Evolutionary conservation across 92 coral and sea anemone genomes (phyloP).

Genomic region (Bergia puertoricense): DNA sequence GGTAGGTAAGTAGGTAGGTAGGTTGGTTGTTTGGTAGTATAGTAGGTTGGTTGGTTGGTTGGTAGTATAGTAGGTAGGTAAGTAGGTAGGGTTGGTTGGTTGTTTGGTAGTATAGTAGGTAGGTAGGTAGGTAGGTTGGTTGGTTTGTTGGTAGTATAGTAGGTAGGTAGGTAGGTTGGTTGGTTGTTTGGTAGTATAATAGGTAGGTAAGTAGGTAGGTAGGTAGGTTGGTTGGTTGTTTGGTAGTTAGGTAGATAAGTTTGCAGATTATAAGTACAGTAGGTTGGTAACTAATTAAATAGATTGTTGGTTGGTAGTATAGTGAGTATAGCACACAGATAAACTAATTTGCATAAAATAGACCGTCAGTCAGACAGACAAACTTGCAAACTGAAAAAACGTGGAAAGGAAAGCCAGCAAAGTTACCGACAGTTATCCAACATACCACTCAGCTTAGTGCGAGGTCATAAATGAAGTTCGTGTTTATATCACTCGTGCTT

Average conservation of each 20-base stretch:
- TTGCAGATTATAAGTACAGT: no score
- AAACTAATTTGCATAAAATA: not conserved
- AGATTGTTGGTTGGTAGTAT: not conserved
- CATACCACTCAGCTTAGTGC: not conserved
- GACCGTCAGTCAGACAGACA: not conserved
- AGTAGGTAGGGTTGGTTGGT: not conserved
- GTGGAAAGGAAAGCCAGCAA: not conserved
- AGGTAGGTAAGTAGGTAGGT: not conserved
- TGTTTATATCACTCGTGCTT: constrained; percentile 89
- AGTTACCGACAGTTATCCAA: not conserved
- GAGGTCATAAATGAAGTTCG: constrained; percentile 47
- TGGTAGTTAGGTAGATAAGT: no score
- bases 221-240: not conserved
- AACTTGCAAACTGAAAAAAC: no score
- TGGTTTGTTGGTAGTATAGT: not conserved
- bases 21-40: not conserved
- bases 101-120: not conserved
- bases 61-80: no score
- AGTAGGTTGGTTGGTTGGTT: no score
- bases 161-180: not conserved
- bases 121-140: not conserved
- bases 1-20: not conserved
- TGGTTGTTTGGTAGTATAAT: not conserved
- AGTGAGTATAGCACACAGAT: not conserved
- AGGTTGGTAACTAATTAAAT: no score